A percentile compares a stretch with the other conserved stretches of the same genome.
phyloP scores from a whole-genome alignment of 2,113 vertebrate genomes.

The Hiodon tergisus region DNA sequence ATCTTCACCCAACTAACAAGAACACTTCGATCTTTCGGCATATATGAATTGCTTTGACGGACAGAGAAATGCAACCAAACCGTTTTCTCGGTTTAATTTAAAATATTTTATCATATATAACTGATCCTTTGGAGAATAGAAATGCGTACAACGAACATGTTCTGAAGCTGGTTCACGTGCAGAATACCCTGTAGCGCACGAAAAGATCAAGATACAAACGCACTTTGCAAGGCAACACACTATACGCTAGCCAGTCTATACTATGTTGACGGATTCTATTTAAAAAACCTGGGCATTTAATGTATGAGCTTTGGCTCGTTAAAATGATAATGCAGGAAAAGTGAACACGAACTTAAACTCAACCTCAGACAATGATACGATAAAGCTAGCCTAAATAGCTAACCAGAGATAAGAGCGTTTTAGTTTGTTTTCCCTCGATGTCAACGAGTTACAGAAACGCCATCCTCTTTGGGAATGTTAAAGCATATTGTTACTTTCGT shows the following conservation, averaged over 20 bases:
- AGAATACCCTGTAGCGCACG: background rate
- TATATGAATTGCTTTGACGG: no score
- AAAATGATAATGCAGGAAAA: no score
- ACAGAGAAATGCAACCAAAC: no score
- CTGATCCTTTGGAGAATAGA: no score
- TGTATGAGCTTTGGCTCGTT: no score
- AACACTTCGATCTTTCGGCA: no score
- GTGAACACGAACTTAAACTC: background rate
- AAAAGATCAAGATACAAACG: background rate
- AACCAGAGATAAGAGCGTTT: background rate
- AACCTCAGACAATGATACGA: background rate
- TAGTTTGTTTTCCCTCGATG: background rate
- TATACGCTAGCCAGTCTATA: background rate
- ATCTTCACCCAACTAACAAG: no score
- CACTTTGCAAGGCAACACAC: constrained; percentile 1
- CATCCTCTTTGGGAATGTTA: background rate
- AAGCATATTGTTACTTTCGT: constrained; percentile 2
- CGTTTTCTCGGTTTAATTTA: no score
- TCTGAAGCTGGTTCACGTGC: background rate
- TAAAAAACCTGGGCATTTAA: no score
- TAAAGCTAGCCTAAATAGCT: background rate
- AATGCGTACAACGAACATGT: background rate
- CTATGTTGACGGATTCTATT: no score
- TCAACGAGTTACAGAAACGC: background rate
- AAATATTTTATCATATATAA: no score